A percentile compares a stretch with the other conserved stretches of the same genome.
Conservation (phyloP, 2,888 invertebrate genomes). For the Cacoxenus indagator region DNA sequence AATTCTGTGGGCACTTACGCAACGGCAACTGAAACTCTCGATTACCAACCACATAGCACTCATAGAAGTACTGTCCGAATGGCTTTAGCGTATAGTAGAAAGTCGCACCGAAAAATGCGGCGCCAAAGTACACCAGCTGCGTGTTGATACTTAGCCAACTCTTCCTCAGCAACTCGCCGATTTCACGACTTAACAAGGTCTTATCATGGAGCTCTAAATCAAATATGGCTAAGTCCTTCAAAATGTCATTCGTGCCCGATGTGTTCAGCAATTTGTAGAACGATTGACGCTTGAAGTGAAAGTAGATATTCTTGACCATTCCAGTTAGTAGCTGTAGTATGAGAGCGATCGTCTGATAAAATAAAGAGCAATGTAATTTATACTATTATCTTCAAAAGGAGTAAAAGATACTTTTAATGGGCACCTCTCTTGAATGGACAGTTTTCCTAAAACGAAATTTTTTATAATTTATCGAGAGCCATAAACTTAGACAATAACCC, state of each 20-base stretch:
- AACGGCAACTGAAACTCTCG: neutral
- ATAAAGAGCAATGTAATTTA: neutral
- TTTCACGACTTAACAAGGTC: neutral
- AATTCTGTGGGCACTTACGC: neutral
- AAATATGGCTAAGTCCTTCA: slow-evolving; percentile 31
- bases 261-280: slow-evolving; percentile 23
- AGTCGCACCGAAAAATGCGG: neutral
- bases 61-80: neutral
- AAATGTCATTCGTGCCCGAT: slow-evolving; percentile 23
- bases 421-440: too few relatives aligned
- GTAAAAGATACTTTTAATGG: too few relatives aligned
- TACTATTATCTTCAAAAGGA: too few relatives aligned
- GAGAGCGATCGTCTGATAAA: neutral
- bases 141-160: neutral
- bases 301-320: slow-evolving; percentile 26
- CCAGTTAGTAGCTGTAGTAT: slow-evolving; percentile 28
- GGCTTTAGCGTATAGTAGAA: neutral
- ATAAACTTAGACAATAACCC: too few relatives aligned
- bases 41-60: neutral
- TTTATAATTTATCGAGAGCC: too few relatives aligned
- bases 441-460: too few relatives aligned
- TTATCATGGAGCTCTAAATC: slow-evolving; percentile 25
- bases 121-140: neutral
- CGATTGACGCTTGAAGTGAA: slow-evolving; percentile 17
- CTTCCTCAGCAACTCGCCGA: neutral